These are phyloP conservation scores for Lepidochitona cinerea DNA, from an alignment of 2,888 invertebrate species.

Conservation along the genomic window DNA sequence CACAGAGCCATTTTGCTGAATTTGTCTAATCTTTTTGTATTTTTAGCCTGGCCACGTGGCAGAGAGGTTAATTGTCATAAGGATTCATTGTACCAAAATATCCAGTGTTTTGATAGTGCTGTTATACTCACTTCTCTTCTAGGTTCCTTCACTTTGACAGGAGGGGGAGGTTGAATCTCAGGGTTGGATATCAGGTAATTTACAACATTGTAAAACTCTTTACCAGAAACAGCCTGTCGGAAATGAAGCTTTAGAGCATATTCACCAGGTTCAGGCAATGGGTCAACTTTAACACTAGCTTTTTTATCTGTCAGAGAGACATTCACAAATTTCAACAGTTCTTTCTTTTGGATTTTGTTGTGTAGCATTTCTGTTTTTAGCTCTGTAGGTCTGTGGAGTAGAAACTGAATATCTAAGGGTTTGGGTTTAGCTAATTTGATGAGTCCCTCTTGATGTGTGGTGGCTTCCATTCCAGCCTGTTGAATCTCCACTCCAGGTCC, in stretches of 20 bases:
- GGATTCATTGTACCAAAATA: too few relatives aligned
- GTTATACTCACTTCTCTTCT: constrained; percentile 36
- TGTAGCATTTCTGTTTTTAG: constrained; percentile 31
- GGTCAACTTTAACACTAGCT: constrained; percentile 16
- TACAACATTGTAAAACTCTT: constrained; percentile 27
- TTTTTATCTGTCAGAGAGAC: constrained; percentile 7
- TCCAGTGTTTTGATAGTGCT: too few relatives aligned
- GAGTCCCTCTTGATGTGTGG: constrained; percentile 45
- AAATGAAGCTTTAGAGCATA: constrained; percentile 53
- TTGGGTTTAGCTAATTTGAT: constrained; percentile 38
- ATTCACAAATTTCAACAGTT: constrained; percentile 16
- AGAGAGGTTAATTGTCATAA: too few relatives aligned
- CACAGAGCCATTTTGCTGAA: too few relatives aligned
- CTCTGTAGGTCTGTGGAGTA: constrained; percentile 20
- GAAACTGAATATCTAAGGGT: constrained; percentile 33
- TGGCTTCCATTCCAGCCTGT: constrained; percentile 44
- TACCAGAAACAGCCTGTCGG: constrained; percentile 16
- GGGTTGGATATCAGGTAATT: constrained; percentile 39
- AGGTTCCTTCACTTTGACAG: constrained; percentile 11
- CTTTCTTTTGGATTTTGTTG: constrained; percentile 13
- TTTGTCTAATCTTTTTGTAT: too few relatives aligned
- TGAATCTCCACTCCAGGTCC: constrained; percentile 39
- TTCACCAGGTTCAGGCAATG: constrained; percentile 43
- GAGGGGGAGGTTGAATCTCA: not conserved
- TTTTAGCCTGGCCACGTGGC: too few relatives aligned